Evolutionary conservation across 2,888 invertebrate species (phyloP), one percentile per base, ranked within the genome.

Genomic region (Netelia melanura): DNA sequence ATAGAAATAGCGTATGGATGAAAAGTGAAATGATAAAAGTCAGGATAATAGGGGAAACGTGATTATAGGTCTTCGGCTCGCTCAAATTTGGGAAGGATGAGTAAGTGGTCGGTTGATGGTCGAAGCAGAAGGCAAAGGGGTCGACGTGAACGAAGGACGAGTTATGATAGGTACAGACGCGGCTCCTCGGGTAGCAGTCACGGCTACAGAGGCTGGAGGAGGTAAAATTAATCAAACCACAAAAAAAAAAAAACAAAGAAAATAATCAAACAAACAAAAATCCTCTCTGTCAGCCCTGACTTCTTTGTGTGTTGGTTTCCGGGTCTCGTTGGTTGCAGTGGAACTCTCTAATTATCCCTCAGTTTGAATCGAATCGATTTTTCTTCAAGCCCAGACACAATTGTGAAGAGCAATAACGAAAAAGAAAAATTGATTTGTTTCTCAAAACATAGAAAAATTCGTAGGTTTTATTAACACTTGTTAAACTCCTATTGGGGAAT

Each of bases 51-150:
- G 58, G 72, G 72, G 38, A 64, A 79, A 64, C 86, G 86, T 88
- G 86, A 87, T 91, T 91, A 83, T 88, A 93, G 93, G 89, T 93
- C 89, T 81, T 91, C 92, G n/a, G 88, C 90, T 83, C 88, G 88
- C 64, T 91, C 92, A 48, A 92, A 91, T 91, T 91, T 88, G 78
- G 89, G 90, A 87, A 90, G 90, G 86, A 14, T 48, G 48, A 90
- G 87, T 88, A 91, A 89, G 88, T 90, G 90, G 90, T 91, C 90
- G 81, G 84, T 81, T 88, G 87, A 87, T 70, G 68, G 62, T 80
- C 83, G 79, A 44, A 61, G 48, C 14, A 72, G 79, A 11, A 88
- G 87, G 77, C 89, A 89, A 86, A 85, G 81, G 67, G 88, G 80
- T 21, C 88, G 87, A 25, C 89, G 87, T 75, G 86, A 89, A 64